Base-by-base conservation (phyloP, 2,888 invertebrate genomes). In the Charanyca ferruginea region DNA sequence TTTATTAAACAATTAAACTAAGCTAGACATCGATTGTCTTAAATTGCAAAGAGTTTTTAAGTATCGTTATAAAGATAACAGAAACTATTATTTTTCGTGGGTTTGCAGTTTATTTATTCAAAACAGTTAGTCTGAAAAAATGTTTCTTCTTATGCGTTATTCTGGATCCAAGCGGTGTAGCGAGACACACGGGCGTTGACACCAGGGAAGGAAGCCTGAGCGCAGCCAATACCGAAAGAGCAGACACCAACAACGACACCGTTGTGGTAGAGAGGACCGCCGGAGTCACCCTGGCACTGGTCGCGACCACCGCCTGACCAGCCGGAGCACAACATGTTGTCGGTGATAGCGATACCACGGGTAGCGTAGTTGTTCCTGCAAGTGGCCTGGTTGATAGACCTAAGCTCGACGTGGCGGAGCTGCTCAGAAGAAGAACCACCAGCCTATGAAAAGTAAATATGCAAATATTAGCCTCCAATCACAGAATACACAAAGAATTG, bases 251-350 rank as follows among this genome's bases (percentile, higher is more conserved):
- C 87, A 6, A 91, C 79, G 3, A 89, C 66, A 3, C 70, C 66
- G 63, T 89, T 89, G 83, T 93, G 91, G 75, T 89, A 82, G 8
- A 92, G 86, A 35, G 93, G 92, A 41, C 93, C 89, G 1, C 93
- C 93, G 28, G 89, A 88, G 77, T 92, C 93, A 2, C 90, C 90
- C 61, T 85, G 85, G 85, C 93, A 93, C 83, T 91, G 90, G 69
- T 89, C 93, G 25, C 92, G 90, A 32, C 93, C 92, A 6, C 92
- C 91, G 0, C 89, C 87, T 66, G 86, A 48, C 84, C 85, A 51
- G 59, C 84, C 68, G 77, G 86, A 38, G 72, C 84, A 68, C 81
- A 87, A 73, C 87, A 90, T 79, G 71, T 85, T 77, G 32, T 72
- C 85, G 20, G 84, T 89, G 35, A 90, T 58, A 8, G n/a, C 0